Evolutionary conservation across 2,888 invertebrate species (phyloP).

Genomic region (Plutella xylostella): DNA sequence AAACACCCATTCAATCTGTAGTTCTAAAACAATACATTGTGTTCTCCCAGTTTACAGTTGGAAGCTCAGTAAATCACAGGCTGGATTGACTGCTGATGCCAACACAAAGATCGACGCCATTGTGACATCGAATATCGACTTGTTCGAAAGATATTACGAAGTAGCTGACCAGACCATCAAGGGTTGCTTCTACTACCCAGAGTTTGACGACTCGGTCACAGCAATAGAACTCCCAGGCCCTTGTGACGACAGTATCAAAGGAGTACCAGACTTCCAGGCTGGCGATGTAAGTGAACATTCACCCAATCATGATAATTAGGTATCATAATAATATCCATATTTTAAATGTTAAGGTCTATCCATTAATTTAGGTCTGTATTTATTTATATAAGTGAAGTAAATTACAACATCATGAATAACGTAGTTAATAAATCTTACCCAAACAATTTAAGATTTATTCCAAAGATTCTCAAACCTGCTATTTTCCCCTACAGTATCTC

Average conservation of each 20-base stretch:
- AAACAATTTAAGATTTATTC: no score
- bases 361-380: neutral
- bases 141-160: slow-evolving; percentile 15
- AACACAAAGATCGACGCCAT: slow-evolving; percentile 10
- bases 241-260: slow-evolving; percentile 15
- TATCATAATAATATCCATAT: neutral
- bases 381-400: neutral
- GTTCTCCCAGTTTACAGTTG: slow-evolving; percentile 16
- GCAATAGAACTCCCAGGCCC: slow-evolving; percentile 15
- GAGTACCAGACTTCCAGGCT: slow-evolving; percentile 12
- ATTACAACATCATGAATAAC: neutral
- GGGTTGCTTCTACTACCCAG: slow-evolving; percentile 18
- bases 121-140: slow-evolving; percentile 10
- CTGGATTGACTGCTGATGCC: slow-evolving; percentile 12
- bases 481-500: slow-evolving; percentile 16
- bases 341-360: neutral
- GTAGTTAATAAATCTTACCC: no score
- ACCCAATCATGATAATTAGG: neutral
- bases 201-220: slow-evolving; percentile 9
- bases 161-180: slow-evolving; percentile 12
- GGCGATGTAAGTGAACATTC: slow-evolving; percentile 9
- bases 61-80: slow-evolving; percentile 17
- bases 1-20: no score
- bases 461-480: neutral
- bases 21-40: neutral